Evolutionary conservation across 2,888 invertebrate species (phyloP).

Genomic region (Epinotia nisella): DNA sequence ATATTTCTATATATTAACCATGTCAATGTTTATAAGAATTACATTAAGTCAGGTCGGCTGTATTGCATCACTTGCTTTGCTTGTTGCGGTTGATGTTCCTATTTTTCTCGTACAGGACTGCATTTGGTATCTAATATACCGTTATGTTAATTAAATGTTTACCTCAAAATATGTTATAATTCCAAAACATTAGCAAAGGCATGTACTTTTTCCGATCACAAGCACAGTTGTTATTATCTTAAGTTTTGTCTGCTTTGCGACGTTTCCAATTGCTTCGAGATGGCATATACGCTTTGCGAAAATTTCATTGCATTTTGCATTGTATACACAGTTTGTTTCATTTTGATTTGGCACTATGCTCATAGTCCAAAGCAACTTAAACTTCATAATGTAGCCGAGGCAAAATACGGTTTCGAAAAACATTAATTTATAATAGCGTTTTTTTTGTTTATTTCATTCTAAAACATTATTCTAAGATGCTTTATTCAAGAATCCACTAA

Average conservation of each 20-base stretch:
- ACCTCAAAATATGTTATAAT: too few species aligned
- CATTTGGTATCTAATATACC: background rate
- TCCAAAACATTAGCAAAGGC: too few species aligned
- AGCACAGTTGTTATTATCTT: background rate
- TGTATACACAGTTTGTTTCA: background rate
- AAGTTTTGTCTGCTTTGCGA: too few species aligned
- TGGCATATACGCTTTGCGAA: constrained; percentile 1
- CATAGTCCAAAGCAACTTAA: too few species aligned
- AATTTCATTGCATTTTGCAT: background rate
- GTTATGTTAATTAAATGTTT: too few species aligned
- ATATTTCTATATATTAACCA: background rate
- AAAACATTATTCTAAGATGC: too few species aligned
- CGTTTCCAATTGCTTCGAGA: too few species aligned
- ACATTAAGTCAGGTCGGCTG: background rate
- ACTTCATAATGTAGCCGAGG: too few species aligned
- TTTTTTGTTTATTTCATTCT: too few species aligned
- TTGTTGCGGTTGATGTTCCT: constrained; percentile 1
- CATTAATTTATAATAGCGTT: too few species aligned
- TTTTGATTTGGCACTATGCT: background rate
- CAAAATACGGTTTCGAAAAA: too few species aligned
- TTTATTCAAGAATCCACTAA: too few species aligned
- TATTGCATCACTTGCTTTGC: constrained; percentile 37
- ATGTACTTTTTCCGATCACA: background rate
- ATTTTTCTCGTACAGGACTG: background rate
- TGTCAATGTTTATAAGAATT: background rate